phyloP scores from a whole-genome alignment of 2,888 invertebrate species.

The Eristalis intricaria region DNA sequence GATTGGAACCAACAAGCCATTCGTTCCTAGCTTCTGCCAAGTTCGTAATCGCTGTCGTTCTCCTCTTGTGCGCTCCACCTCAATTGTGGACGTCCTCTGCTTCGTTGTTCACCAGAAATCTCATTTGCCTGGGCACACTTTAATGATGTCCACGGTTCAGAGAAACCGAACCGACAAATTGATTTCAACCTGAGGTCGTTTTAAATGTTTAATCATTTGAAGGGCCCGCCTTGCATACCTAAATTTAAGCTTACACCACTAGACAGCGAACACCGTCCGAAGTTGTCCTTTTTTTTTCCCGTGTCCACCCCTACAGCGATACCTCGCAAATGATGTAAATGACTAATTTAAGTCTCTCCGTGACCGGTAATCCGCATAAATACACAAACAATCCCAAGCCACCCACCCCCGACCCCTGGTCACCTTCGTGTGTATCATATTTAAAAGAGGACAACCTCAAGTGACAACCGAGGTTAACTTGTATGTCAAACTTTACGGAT shows the following conservation, averaged over 20 bases:
- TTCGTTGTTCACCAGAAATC: no score
- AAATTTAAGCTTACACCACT: background rate
- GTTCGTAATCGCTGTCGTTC: no score
- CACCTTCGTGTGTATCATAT: slow-evolving; percentile 38
- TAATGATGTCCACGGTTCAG: background rate
- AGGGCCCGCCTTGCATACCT: background rate
- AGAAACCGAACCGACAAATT: background rate
- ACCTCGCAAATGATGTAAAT: slow-evolving; percentile 8
- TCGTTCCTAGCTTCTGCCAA: no score
- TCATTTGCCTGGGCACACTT: background rate
- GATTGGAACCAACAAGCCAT: no score
- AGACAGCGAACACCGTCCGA: background rate
- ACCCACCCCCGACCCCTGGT: slow-evolving; percentile 2
- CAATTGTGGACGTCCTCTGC: no score
- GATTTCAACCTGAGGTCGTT: background rate
- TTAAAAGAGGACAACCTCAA: slow-evolving; percentile 66
- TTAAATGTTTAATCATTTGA: background rate
- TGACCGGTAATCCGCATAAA: slow-evolving; percentile 34
- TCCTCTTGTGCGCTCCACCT: no score
- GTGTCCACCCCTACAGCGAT: background rate
- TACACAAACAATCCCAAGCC: slow-evolving; percentile 29
- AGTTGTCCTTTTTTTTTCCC: background rate
- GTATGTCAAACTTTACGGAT: slow-evolving; percentile 52
- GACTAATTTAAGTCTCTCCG: slow-evolving; percentile 8
- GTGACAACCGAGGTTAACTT: slow-evolving; percentile 68